Base-by-base conservation (phyloP, 2,113 vertebrate genomes). In the Cricetomys ansorgei region DNA sequence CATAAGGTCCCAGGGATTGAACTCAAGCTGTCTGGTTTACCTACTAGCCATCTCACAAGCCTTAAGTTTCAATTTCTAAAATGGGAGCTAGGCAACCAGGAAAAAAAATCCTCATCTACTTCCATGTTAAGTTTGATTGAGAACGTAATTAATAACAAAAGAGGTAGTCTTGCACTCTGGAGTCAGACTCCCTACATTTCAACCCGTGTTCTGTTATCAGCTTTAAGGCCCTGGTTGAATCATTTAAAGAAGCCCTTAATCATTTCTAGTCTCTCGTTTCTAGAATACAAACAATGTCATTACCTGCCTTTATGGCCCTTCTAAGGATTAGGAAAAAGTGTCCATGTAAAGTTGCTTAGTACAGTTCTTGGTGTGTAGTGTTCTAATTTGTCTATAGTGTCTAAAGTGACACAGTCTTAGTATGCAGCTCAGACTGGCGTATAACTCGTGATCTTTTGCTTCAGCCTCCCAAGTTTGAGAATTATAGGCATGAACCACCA, bases 121-220 rank as follows among this genome's bases (percentile, higher is more conserved):
- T 59, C 65, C 62, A 62, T n/a, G 25, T 37, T 34, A 87, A n/a
- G 5, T 48, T 10, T 84, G 53, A 81, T 70, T 59, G 76, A 62
- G 15, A 48, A 86, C n/a, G 19, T 77, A 25, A 89, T 27, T 73
- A 91, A 48, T 53, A 84, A 80, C 8, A 94, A 88, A 21, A 87
- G 55, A n/a, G 67, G 48, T 83, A 93, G 62, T 65, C 57, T 92
- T 64, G 57, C 40, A n/a, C 55, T 96, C 73, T 69, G 43, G 25
- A 94, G 59, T 79, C 79, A 87, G 90, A 77, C 48, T 87, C n/a
- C 88, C 10, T 48, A 40, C 80, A 83, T 73, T 75, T 89, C 27
- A 92, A 92, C 40, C 45, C n/a, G 81, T 53, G 29, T 23, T n/a
- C 34, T 57, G 57, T 12, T 55, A n/a, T 34, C 40, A 69, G 45